Evolutionary conservation across 2,113 vertebrate genomes (phyloP).

Genomic region (Struthio camelus): DNA sequence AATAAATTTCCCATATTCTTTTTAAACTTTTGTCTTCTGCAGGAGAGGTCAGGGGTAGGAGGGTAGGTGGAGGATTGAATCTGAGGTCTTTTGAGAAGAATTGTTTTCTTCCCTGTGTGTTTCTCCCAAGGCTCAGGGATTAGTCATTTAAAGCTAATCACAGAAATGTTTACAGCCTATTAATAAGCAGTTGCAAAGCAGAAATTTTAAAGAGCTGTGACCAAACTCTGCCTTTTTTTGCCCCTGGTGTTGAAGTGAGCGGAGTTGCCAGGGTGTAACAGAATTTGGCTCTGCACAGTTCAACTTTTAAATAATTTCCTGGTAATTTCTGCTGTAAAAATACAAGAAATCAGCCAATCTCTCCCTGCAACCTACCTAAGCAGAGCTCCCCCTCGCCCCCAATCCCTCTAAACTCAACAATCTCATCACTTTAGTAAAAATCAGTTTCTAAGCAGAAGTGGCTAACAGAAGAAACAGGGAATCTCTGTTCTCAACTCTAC

Average conservation of each 20-base stretch:
- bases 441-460: background rate
- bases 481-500: background rate
- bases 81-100: background rate
- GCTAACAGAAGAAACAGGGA: background rate
- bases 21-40: background rate
- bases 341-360: background rate
- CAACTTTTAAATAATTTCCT: slow-evolving; percentile 32
- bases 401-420: background rate
- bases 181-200: background rate
- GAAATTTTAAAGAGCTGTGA: background rate
- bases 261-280: background rate
- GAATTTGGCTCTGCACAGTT: background rate
- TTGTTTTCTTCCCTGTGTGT: background rate
- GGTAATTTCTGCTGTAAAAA: background rate
- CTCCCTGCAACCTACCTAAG: background rate
- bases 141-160: background rate
- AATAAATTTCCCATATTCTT: background rate
- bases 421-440: background rate
- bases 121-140: background rate
- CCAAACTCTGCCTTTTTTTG: slow-evolving; percentile 14
- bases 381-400: background rate
- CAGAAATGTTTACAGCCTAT: background rate
- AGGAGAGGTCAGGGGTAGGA: background rate
- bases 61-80: background rate
- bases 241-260: background rate